Conservation (phyloP, 23 tunicate genomes). For the Trididemnum nubilum region DNA sequence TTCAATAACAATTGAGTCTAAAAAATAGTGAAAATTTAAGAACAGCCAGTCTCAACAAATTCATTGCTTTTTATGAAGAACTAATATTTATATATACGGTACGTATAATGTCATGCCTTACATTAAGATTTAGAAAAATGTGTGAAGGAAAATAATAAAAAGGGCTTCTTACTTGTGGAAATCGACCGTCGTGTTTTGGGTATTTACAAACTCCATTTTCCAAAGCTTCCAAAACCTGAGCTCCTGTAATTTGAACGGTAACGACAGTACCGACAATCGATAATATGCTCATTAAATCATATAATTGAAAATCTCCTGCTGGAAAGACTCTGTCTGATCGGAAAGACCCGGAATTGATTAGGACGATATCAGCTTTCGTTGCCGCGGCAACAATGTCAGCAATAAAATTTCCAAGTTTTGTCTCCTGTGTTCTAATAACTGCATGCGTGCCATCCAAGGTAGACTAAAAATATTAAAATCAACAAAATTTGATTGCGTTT, state of each 20-base stretch:
- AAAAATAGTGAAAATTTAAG: too few relatives aligned
- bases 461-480: constrained; percentile 26
- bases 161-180: constrained; percentile 91
- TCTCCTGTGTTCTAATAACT: constrained; percentile 67
- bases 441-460: constrained; percentile 55
- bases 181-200: constrained; percentile 81
- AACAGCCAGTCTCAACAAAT: too few relatives aligned
- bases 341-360: constrained; percentile 90
- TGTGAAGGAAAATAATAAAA: too few relatives aligned
- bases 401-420: constrained; percentile 71
- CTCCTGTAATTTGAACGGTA: constrained; percentile 56
- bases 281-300: constrained; percentile 82
- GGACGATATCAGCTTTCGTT: constrained; percentile 68
- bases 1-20: too few relatives aligned
- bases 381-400: constrained; percentile 80
- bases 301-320: constrained; percentile 45
- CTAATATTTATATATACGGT: too few relatives aligned
- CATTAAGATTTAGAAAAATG: too few relatives aligned
- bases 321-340: constrained; percentile 65
- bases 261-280: constrained; percentile 86
- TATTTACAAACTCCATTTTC: constrained; percentile 82
- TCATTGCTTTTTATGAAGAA: too few relatives aligned
- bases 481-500: too few relatives aligned
- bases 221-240: constrained; percentile 66
- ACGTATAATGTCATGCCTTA: too few relatives aligned